Base-by-base conservation (phyloP, 2,797 vertebrate species). In the Helicolenus hilgendorfi region DNA sequence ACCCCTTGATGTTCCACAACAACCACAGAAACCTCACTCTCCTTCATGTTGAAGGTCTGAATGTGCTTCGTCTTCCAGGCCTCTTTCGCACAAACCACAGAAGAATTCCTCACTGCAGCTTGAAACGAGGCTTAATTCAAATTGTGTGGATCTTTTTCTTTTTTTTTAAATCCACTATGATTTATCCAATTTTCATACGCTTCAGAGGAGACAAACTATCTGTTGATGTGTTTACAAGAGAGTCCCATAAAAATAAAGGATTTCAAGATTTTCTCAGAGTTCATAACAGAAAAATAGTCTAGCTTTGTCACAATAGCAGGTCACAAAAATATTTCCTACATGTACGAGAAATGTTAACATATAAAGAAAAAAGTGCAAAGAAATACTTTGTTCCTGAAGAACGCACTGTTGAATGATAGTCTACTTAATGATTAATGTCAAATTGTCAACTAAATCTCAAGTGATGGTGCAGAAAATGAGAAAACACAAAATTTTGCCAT, bases 1-100 rank as follows among this genome's bases (percentile, higher is more conserved):
- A 65, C 74, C 70, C 49, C 36, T 36, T 67, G 73, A 84, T 85
- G 77, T 70, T 77, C 45, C 38, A 14, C 55, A 72, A 65, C 10
- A 67, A 82, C 88, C 83, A 75, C 72, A 82, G 55, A 45, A 88
- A 82, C 64, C 53, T 58, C 33, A 18, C 35, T 60, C 41, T 75
- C 14, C 80, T 63, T 75, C 74, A 38, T 77, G 49, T 3, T 45
- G 49, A 70, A 49, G 7, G 9, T 74, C 29, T 77, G 9, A 27
- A 60, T 18, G 0, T 63, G 13, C 38, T 60, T 22, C 2, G 9
- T 65, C 18, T 33, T 71, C 14, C 4, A 68, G 59, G 13, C 11
- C 35, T 79, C 13, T 60, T 68, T 69, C 11, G 45, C 24, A 35
- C 18, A 71, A 89, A 83, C 15, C 60, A 80, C 67, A 75, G 11